Conservation (phyloP, 1,140 invertebrate species). For the Heliothis subflexa region DNA sequence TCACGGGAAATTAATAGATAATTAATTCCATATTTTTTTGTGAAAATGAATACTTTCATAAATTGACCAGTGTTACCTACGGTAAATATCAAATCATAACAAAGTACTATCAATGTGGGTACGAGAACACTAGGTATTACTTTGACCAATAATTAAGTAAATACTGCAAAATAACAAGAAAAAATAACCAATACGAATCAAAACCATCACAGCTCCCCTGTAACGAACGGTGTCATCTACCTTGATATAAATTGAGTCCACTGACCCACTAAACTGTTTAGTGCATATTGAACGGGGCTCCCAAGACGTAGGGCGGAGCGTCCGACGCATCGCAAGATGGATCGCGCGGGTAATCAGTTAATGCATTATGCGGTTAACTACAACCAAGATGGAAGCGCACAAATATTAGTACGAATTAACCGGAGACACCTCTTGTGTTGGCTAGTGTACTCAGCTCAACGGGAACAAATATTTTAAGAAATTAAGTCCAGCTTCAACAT, state of each 20-base stretch:
- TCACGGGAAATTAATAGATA: no score
- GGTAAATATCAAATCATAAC: no score
- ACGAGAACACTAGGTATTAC: no score
- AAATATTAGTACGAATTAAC: conserved; percentile 76
- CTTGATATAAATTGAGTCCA: conserved; percentile 19
- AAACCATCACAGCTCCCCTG: neutral
- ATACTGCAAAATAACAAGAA: neutral
- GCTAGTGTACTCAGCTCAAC: conserved; percentile 10
- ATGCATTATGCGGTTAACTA: conserved; percentile 80
- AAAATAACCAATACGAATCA: neutral
- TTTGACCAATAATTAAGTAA: neutral
- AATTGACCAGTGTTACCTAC: no score
- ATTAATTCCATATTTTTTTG: no score
- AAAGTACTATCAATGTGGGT: no score
- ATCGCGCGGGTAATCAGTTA: conserved; percentile 81
- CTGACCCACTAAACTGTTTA: conserved; percentile 36
- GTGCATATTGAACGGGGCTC: conserved; percentile 60
- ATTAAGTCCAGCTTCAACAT: conserved; percentile 14
- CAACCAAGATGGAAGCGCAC: conserved; percentile 62
- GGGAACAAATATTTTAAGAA: conserved; percentile 40
- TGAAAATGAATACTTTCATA: no score
- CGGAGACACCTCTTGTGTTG: conserved; percentile 52
- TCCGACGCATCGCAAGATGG: conserved; percentile 76
- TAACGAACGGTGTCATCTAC: conserved; percentile 8
- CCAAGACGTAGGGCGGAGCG: conserved; percentile 66